These are phyloP conservation scores for Aphodius granarius DNA, from an alignment of 2,888 invertebrate species.

Conservation along the genomic window DNA sequence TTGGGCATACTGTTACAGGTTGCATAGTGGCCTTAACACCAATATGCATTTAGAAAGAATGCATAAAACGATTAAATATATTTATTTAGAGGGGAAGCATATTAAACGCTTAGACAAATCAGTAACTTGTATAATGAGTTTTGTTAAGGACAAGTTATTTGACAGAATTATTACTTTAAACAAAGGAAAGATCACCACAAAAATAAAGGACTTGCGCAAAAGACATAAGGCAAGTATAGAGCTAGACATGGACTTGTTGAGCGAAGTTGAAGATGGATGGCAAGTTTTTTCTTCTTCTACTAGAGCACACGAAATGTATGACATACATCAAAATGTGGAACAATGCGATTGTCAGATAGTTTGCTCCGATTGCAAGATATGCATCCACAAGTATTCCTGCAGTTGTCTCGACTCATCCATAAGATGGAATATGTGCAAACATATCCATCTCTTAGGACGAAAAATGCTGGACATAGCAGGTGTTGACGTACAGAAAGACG, in stretches of 20 bases:
- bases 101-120: slow-evolving; percentile 30
- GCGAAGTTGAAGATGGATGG: not conserved
- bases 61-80: slow-evolving; percentile 31
- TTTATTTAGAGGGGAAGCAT: slow-evolving; percentile 31
- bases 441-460: not conserved
- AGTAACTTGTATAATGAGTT: slow-evolving; percentile 27
- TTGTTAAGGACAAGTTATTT: slow-evolving; percentile 28
- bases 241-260: not conserved
- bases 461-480: too few species aligned
- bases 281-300: slow-evolving; percentile 5
- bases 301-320: not conserved
- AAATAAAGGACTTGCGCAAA: slow-evolving; percentile 16
- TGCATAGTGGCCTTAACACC: slow-evolving; percentile 31
- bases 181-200: slow-evolving; percentile 23
- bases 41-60: slow-evolving; percentile 34
- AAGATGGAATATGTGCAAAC: slow-evolving; percentile 12
- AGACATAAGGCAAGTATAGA: slow-evolving; percentile 22
- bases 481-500: too few species aligned
- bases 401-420: slow-evolving; percentile 17
- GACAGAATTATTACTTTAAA: slow-evolving; percentile 25
- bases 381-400: slow-evolving; percentile 19
- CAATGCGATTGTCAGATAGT: slow-evolving; percentile 17
- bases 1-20: slow-evolving; percentile 32
- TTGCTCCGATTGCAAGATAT: slow-evolving; percentile 16
- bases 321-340: not conserved